Percentiles rank a stretch among this genome's conserved stretches.
Conservation (phyloP, 2,888 invertebrate species). For the Drosophila affinis region DNA sequence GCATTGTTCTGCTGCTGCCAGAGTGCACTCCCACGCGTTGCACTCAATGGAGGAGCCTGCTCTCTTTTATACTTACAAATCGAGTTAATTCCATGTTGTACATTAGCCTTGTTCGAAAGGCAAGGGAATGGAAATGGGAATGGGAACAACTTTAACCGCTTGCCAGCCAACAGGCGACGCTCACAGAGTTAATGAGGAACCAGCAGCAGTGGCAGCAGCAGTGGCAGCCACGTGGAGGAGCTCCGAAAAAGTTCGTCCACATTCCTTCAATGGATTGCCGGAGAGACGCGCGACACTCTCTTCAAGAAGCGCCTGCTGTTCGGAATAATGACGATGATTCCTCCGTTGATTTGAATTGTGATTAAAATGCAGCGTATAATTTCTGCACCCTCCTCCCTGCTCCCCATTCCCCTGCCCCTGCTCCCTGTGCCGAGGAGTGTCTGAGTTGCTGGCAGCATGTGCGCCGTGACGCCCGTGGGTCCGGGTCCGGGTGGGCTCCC, state of each 20-base stretch:
- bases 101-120: neutral
- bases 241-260: conserved; percentile 15
- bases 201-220: neutral
- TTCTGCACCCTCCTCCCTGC: conserved; percentile 58
- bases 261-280: conserved; percentile 27
- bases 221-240: conserved; percentile 7
- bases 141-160: conserved; percentile 1
- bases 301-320: conserved; percentile 35
- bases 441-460: conserved; percentile 61
- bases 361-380: conserved; percentile 81
- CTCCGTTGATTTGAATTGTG: conserved; percentile 81
- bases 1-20: neutral
- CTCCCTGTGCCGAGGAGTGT: conserved; percentile 13
- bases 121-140: conserved; percentile 1
- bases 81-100: neutral
- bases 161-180: conserved; percentile 1
- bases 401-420: conserved; percentile 6
- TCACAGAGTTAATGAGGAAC: conserved; percentile 14
- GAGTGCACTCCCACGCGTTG: neutral
- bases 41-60: neutral
- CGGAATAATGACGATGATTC: conserved; percentile 78
- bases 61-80: neutral
- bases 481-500: conserved; percentile 13
- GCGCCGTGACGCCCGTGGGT: conserved; percentile 34
- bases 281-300: conserved; percentile 10